A percentile compares a stretch with the other conserved stretches of the same genome.
Conservation (phyloP, 2,888 invertebrate genomes). For the Lepidochitona cinerea region DNA sequence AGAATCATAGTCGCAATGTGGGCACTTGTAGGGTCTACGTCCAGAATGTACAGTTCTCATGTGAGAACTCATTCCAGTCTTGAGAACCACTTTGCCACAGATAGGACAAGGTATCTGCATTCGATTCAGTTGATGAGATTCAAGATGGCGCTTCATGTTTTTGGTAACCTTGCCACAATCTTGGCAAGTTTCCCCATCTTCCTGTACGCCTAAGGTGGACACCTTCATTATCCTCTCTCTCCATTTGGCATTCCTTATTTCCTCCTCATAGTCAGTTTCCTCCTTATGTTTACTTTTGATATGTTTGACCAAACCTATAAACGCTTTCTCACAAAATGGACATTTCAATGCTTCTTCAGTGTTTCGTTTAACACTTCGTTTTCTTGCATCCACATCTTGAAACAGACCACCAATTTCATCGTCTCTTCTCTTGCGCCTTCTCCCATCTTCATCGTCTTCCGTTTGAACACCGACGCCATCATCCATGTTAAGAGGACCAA, state of each 20-base stretch:
- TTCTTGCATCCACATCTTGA: constrained; percentile 58
- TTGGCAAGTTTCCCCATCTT: constrained; percentile 58
- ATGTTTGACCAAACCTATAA: constrained; percentile 63
- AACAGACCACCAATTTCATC: constrained; percentile 48
- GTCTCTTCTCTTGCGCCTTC: constrained; percentile 47
- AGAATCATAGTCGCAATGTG: constrained; percentile 65
- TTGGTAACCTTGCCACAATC: constrained; percentile 65
- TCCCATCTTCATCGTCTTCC: constrained; percentile 40
- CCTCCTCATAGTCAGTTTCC: constrained; percentile 63
- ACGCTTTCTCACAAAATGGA: constrained; percentile 65
- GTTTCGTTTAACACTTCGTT: constrained; percentile 57
- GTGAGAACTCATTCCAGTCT: constrained; percentile 65
- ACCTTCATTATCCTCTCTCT: constrained; percentile 65
- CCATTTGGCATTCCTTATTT: constrained; percentile 65
- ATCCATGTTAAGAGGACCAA: constrained; percentile 54
- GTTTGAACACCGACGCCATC: constrained; percentile 49
- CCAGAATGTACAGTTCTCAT: constrained; percentile 67
- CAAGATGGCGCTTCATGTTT: constrained; percentile 64
- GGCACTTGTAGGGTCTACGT: constrained; percentile 64
- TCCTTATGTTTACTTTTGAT: constrained; percentile 64
- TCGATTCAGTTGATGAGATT: constrained; percentile 62
- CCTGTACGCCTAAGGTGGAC: constrained; percentile 56
- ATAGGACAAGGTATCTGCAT: constrained; percentile 66
- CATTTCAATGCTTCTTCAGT: constrained; percentile 65
- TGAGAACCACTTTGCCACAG: constrained; percentile 62